Percentiles rank a stretch among this genome's conserved stretches.
phyloP scores from a whole-genome alignment of 2,797 vertebrate species.

The Paguma larvata region DNA sequence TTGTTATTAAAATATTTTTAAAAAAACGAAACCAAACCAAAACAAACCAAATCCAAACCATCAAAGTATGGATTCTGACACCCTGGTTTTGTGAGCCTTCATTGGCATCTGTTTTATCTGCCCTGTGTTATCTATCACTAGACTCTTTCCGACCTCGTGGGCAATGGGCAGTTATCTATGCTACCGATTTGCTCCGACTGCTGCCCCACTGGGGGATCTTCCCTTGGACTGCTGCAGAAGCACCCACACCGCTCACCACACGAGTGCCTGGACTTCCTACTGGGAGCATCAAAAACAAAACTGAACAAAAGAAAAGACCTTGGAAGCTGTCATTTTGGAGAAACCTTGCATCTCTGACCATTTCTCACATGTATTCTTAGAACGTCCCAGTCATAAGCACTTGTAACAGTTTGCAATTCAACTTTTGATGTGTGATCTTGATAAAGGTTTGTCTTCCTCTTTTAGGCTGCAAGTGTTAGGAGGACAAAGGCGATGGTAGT shows the following conservation, averaged over 20 bases:
- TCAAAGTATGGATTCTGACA: not conserved
- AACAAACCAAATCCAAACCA: not conserved
- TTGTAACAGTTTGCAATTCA: not conserved
- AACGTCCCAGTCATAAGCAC: not conserved
- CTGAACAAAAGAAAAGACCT: not conserved
- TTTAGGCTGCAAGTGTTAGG: not conserved
- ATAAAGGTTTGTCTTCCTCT: not conserved
- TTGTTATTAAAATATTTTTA: not conserved
- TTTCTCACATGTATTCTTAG: not conserved
- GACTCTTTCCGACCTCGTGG: not conserved
- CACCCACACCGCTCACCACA: not conserved
- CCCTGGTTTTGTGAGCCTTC: not conserved
- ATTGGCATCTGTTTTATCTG: not conserved
- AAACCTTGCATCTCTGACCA: not conserved
- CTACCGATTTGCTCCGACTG: not conserved
- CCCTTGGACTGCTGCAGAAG: accelerated
- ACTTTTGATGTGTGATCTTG: not conserved
- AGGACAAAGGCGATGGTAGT: not conserved
- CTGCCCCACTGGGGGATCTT: not conserved
- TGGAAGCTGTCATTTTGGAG: not conserved
- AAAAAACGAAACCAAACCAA: not conserved
- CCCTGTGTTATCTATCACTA: not conserved
- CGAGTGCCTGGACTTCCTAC: not conserved
- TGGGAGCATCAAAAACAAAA: not conserved
- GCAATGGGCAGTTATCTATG: not conserved